Percentiles rank a stretch among this genome's conserved stretches.
Conservation (phyloP, 2,113 vertebrate species). For the Crocuta crocuta region DNA sequence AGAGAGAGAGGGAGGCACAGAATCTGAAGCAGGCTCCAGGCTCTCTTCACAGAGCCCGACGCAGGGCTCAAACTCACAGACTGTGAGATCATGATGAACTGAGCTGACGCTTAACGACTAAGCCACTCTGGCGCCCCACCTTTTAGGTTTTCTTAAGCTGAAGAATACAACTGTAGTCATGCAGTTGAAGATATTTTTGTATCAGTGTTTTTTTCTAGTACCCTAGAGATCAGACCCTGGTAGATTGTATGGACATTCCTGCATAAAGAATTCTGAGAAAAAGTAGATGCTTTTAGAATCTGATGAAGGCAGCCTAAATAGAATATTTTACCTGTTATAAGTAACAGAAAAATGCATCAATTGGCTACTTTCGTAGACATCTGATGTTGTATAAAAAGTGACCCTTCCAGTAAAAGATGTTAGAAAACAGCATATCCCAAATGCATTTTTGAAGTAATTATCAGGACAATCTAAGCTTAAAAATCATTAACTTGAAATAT, state of each 20-base stretch:
- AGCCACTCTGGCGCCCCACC: no score
- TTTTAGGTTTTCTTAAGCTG: background rate
- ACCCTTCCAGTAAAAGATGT: background rate
- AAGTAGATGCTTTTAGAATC: background rate
- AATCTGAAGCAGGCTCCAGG: no score
- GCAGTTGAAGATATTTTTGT: background rate
- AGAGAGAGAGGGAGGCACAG: no score
- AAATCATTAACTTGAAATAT: background rate
- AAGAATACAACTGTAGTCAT: background rate
- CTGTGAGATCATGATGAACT: no score
- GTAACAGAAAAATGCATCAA: background rate
- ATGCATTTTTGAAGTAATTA: background rate
- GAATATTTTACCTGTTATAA: background rate
- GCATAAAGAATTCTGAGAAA: background rate
- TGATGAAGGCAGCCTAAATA: background rate
- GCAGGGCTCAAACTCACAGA: no score
- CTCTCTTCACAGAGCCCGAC: no score
- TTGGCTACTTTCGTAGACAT: background rate
- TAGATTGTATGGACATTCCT: background rate
- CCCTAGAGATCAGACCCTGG: background rate
- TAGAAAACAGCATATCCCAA: conserved; percentile 18
- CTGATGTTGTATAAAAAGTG: background rate
- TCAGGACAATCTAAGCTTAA: background rate
- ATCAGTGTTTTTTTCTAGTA: background rate
- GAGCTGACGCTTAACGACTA: no score